These are phyloP conservation scores for Aurelia aurita DNA, from an alignment of 30 jellyfish, hydroid and myxozoan genomes.

Conservation along the genomic window DNA sequence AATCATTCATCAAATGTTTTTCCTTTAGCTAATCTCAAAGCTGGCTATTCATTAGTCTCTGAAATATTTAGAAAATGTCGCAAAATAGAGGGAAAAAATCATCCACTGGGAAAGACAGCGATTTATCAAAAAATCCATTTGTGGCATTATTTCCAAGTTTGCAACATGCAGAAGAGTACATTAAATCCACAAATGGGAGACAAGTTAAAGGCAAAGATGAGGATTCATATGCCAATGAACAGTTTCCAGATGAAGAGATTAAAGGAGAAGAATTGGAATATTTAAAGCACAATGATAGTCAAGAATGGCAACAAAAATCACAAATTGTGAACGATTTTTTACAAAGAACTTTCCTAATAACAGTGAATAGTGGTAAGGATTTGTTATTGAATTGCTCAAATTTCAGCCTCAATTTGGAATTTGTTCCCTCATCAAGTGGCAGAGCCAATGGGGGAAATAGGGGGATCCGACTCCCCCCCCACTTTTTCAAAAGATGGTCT, in stretches of 20 bases:
- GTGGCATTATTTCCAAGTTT: slow-evolving; percentile 88
- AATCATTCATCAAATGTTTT: no score
- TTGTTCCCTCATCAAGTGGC: no score
- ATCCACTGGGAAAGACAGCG: slow-evolving; percentile 17
- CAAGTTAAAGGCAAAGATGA: neutral
- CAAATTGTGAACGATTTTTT: slow-evolving; percentile 80
- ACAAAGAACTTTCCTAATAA: slow-evolving; percentile 76
- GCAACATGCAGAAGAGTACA: slow-evolving; percentile 90
- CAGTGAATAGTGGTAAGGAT: slow-evolving; percentile 80
- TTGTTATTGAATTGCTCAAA: neutral
- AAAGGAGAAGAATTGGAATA: neutral
- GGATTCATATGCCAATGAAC: neutral
- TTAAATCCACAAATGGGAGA: slow-evolving; percentile 63
- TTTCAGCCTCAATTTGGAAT: neutral
- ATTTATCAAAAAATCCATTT: slow-evolving; percentile 87
- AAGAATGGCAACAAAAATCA: slow-evolving; percentile 47
- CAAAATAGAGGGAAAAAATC: no score
- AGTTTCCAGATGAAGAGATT: neutral
- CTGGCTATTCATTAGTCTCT: no score
- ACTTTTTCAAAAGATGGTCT: no score
- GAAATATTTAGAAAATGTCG: no score
- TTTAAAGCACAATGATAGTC: neutral
- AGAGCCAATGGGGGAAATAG: no score
- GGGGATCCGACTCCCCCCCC: no score
- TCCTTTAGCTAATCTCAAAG: no score